Percentiles rank a stretch among this genome's conserved stretches.
Evolutionary conservation across 2,797 vertebrate species (phyloP).

Genomic region (Phataginus tetradactyla): DNA sequence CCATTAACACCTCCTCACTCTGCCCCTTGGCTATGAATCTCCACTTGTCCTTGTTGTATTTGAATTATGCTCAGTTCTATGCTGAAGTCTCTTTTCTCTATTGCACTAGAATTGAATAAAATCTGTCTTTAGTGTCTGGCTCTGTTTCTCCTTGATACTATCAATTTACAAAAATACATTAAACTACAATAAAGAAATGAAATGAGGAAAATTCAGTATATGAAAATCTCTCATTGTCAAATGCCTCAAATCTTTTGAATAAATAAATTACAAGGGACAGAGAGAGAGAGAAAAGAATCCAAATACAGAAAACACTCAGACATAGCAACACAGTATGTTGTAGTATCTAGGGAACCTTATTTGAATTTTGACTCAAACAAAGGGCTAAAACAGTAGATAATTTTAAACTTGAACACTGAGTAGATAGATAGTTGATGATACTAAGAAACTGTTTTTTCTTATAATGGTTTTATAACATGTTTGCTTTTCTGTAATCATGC

Average conservation of each 20-base stretch:
- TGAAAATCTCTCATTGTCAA: background rate
- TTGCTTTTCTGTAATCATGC: background rate
- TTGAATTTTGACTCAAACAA: conserved; percentile 26
- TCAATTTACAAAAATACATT: conserved; percentile 8
- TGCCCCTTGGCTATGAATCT: background rate
- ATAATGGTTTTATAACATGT: background rate
- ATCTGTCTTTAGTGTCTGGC: background rate
- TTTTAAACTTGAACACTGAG: conserved; percentile 19
- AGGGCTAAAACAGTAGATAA: background rate
- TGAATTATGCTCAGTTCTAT: background rate
- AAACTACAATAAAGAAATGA: conserved; percentile 28
- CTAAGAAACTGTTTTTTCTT: background rate
- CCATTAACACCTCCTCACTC: background rate
- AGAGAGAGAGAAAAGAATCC: background rate
- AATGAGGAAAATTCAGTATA: conserved; percentile 17
- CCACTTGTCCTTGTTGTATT: background rate
- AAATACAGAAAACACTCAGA: background rate
- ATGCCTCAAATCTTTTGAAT: background rate
- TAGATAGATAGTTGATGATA: background rate
- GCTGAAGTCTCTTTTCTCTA: background rate
- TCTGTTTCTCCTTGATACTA: background rate
- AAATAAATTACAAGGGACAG: background rate
- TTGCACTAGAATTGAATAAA: background rate
- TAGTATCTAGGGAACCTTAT: background rate
- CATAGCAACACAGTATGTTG: background rate